phyloP scores from a whole-genome alignment of 2,113 vertebrate genomes.

The Grantiella picta region DNA sequence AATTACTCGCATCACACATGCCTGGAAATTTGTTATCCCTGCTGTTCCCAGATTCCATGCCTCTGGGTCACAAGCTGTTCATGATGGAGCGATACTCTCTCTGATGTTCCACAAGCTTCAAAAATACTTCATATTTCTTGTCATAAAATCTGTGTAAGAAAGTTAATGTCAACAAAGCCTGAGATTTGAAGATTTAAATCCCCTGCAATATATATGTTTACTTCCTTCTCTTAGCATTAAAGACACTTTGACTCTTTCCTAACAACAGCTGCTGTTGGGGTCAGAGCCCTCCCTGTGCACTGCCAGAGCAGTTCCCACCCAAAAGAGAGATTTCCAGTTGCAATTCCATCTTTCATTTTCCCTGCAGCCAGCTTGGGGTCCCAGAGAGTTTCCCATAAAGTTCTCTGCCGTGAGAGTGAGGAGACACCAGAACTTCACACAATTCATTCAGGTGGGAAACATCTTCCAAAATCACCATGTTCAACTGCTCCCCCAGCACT shows the following conservation, averaged over 20 bases:
- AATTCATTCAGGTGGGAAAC: neutral
- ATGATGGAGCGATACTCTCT: conserved; percentile 88
- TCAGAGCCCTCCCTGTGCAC: neutral
- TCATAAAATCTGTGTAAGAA: conserved; percentile 84
- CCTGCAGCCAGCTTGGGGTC: too few relatives aligned
- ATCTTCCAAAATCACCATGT: neutral
- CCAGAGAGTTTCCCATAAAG: neutral
- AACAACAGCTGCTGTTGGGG: accelerated
- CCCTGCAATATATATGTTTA: neutral
- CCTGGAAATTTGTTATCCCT: neutral
- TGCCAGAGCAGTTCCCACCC: neutral
- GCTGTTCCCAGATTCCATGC: neutral
- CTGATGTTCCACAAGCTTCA: conserved; percentile 87
- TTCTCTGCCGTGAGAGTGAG: accelerated
- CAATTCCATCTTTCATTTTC: neutral
- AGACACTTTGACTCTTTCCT: neutral
- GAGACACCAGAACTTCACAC: neutral
- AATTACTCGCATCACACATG: neutral
- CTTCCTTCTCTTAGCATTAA: neutral
- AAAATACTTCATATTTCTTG: conserved; percentile 89
- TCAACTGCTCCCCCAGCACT: neutral
- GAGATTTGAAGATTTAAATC: neutral
- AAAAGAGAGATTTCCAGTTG: neutral
- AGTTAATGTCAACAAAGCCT: neutral
- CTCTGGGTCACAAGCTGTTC: conserved; percentile 46